Evolutionary conservation across 2,113 vertebrate species (phyloP), one percentile per base, ranked within the genome.

Genomic region (Pseudorhombus dupliciocellatus): DNA sequence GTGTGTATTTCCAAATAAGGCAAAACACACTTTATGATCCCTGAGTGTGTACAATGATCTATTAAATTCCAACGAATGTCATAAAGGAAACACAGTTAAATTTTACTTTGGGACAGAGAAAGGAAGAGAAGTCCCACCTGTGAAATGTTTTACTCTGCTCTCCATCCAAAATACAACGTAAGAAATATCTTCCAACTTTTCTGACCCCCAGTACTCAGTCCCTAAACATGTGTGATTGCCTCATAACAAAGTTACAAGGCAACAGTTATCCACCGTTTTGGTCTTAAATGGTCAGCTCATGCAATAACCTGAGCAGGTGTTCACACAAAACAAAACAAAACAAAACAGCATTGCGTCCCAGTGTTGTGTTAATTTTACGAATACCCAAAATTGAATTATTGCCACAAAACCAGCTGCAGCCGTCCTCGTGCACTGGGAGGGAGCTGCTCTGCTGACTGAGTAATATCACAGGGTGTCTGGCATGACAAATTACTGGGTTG

Each of bases 401-500:
- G 61, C 55, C 53, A 28, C 2, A 62, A 62, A 79, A 61, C 71
- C 73, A 70, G 72, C 73, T 74, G 66, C 66, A 72, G 40, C 22
- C 66, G 28, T 40, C 62, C 57, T 66, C 56, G 25, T 37, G 1
- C 34, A 56, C 53, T 71, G 73, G 48, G 31, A 66, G 68, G 28
- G 68, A 66, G 77, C 63, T 73, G 84, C 82, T 83, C 76, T 71
- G 84, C 81, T 85, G 83, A 82, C 76, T 56, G 79, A 84, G 75
- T 73, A 56, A 78, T 80, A 84, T 89, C 77, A 78, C 67, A 62
- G 78, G 64, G 62, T 78, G 70, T 61, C 76, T 80, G 80, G 54
- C 66, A 65, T 88, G 85, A 87, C 87, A 85, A 87, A 88, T 85
- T 69, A 88, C 81, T 73, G 46, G 87, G 79, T 81, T 87, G 79